These are phyloP conservation scores for Tachina fera DNA, from an alignment of 2,888 invertebrate genomes.

Conservation along the genomic window DNA sequence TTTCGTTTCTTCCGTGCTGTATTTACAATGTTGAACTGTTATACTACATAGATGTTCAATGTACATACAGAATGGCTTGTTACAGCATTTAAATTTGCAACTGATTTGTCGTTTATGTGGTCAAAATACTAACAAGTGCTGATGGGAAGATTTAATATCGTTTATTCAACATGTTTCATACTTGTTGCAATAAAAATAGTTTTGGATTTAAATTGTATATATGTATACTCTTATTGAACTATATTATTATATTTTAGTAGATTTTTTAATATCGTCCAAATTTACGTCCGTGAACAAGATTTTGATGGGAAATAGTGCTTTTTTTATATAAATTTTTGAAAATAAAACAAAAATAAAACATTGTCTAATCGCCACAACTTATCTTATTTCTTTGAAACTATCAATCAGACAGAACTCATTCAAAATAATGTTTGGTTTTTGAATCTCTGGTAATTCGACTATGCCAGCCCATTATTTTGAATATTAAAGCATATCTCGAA, in stretches of 20 bases:
- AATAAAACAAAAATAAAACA: background rate
- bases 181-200: slow-evolving; percentile 32
- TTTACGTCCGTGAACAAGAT: too few species aligned
- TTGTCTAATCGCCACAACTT: background rate
- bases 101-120: slow-evolving; percentile 1
- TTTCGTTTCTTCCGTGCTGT: slow-evolving; percentile 22
- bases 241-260: too few species aligned
- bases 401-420: too few species aligned
- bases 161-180: slow-evolving; percentile 66
- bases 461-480: too few species aligned
- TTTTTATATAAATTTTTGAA: background rate
- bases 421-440: too few species aligned
- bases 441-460: too few species aligned
- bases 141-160: slow-evolving; percentile 40
- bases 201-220: too few species aligned
- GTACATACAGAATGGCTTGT: slow-evolving; percentile 45
- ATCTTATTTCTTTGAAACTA: too few species aligned
- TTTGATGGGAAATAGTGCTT: too few species aligned
- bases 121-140: background rate
- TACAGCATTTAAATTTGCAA: slow-evolving; percentile 32
- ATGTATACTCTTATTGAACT: too few species aligned
- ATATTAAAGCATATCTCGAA: too few species aligned
- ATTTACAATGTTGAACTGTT: slow-evolving; percentile 39
- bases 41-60: background rate
- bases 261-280: too few species aligned